phyloP scores from a whole-genome alignment of 2,113 vertebrate species.

The Chionomys nivalis region DNA sequence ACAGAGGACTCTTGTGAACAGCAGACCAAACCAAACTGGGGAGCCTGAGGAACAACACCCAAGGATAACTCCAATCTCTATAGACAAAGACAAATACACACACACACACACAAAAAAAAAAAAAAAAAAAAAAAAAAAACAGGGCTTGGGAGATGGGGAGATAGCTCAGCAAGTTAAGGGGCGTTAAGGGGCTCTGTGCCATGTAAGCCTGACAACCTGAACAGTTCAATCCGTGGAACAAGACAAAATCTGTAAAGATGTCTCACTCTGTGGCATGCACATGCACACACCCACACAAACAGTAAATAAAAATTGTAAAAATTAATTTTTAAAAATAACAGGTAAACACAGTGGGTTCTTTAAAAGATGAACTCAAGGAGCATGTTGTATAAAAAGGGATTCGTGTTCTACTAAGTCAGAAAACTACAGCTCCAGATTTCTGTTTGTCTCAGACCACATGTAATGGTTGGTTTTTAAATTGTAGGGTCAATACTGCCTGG shows the following conservation, averaged over 20 bases:
- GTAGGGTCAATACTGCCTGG: neutral
- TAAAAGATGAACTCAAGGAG: neutral
- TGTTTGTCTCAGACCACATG: slow-evolving; percentile 44
- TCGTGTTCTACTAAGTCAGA: slow-evolving; percentile 12
- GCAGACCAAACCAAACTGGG: neutral
- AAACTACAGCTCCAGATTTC: slow-evolving; percentile 45
- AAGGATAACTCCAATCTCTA: neutral
- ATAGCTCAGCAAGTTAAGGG: neutral
- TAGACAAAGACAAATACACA: neutral
- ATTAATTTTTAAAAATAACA: neutral
- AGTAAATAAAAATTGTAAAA: neutral
- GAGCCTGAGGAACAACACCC: neutral
- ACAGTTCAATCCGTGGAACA: neutral
- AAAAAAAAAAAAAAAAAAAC: neutral
- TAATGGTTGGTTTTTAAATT: slow-evolving; percentile 5
- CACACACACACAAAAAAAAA: neutral
- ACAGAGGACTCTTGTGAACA: neutral
- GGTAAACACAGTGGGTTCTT: neutral
- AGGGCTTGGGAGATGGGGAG: neutral
- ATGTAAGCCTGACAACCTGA: neutral
- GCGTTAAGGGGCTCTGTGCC: neutral
- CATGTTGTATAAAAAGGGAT: slow-evolving; percentile 10
- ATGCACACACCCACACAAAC: neutral
- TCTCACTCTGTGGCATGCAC: neutral
- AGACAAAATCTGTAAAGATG: neutral